These are phyloP conservation scores for Dallia pectoralis DNA, from an alignment of 2,797 vertebrate species.

Conservation along the genomic window DNA sequence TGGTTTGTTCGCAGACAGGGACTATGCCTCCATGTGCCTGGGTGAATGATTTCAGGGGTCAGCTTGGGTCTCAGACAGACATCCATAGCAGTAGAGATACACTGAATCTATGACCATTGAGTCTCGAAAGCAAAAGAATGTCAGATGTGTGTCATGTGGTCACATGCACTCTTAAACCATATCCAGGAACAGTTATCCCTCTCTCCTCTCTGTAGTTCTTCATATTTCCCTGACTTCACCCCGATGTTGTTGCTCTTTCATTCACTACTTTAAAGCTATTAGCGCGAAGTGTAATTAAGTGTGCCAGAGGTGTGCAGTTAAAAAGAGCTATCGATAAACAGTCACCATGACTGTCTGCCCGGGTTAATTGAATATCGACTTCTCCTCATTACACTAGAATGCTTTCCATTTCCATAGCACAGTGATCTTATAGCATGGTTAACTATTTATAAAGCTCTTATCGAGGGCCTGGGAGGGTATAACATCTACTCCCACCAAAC, in stretches of 20 bases:
- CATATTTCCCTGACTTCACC: constrained; percentile 46
- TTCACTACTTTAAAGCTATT: constrained; percentile 56
- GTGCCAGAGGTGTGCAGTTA: constrained; percentile 57
- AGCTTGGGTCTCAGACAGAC: constrained; percentile 58
- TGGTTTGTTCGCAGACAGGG: background rate
- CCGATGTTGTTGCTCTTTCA: constrained; percentile 48
- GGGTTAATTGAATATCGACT: constrained; percentile 79
- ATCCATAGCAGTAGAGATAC: constrained; percentile 54
- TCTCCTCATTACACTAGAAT: constrained; percentile 53
- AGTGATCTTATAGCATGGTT: constrained; percentile 52
- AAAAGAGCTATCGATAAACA: constrained; percentile 73
- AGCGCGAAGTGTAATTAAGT: constrained; percentile 73
- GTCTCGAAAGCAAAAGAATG: constrained; percentile 25
- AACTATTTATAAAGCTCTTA: constrained; percentile 57
- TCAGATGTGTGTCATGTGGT: background rate
- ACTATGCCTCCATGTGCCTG: constrained; percentile 23
- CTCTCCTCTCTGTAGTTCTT: constrained; percentile 1
- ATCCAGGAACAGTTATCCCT: background rate
- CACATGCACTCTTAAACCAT: background rate
- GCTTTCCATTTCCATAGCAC: constrained; percentile 54
- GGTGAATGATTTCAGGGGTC: constrained; percentile 57
- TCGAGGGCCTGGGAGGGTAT: constrained; percentile 42
- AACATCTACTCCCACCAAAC: constrained; percentile 40
- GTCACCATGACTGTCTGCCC: constrained; percentile 57
- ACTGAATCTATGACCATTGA: constrained; percentile 35